Conservation (phyloP, 1,140 invertebrate species). For the Holotrichia oblita region DNA sequence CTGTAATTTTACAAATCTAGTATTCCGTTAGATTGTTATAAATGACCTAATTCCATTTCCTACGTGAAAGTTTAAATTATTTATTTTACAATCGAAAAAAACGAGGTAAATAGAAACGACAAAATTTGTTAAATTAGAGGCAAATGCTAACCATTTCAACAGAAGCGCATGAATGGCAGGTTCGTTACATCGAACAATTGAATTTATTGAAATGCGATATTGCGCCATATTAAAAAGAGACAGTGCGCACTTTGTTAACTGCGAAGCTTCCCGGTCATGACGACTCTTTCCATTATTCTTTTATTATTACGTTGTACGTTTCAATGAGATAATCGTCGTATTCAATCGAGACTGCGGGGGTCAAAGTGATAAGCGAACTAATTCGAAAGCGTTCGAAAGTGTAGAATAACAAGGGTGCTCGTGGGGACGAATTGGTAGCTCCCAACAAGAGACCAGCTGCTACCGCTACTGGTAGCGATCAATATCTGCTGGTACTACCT, state of each 20-base stretch:
- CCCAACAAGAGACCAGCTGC: slow-evolving; percentile 1
- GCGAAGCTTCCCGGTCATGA: background rate
- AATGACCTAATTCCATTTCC: background rate
- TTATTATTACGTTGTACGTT: background rate
- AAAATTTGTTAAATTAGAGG: background rate
- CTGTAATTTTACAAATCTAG: too few species aligned
- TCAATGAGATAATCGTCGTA: slow-evolving; percentile 11
- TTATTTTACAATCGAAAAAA: background rate
- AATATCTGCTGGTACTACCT: slow-evolving; percentile 12
- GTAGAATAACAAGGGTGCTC: background rate
- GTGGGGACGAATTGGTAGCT: background rate
- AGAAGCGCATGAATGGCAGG: too few species aligned
- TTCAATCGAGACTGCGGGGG: background rate
- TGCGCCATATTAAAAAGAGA: background rate
- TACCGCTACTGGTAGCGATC: background rate
- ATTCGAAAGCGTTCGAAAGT: background rate
- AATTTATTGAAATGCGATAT: slow-evolving; percentile 2
- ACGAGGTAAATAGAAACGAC: background rate
- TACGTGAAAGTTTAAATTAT: background rate
- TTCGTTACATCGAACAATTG: background rate
- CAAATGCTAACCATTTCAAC: background rate
- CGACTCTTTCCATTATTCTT: background rate
- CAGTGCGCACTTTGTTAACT: background rate
- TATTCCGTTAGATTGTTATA: too few species aligned
- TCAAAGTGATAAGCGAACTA: slow-evolving; percentile 3